Evolutionary conservation across 2,797 vertebrate species (phyloP), one percentile per base, ranked within the genome.

Genomic region (Chaenodraco wilsoni): DNA sequence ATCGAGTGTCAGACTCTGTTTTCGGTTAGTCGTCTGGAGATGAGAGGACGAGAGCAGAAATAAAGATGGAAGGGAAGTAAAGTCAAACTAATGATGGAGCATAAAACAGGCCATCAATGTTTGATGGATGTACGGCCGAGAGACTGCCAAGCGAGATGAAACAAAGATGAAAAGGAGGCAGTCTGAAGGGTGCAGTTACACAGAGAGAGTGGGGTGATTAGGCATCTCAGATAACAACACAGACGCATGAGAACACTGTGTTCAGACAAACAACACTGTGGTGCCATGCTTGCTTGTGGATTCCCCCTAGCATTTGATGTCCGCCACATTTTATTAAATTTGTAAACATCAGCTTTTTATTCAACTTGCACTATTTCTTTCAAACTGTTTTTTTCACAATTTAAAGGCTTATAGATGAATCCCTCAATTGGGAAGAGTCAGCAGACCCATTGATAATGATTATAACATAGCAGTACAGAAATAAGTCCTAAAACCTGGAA

Each of bases 51-150:
- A 2, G 40, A 64, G 48, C 13, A 21, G 68, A 77, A 37, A n/a
- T 48, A 74, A 79, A 75, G 79, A 85, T 44, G 37, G 71, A 79
- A 62, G 61, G 33, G 57, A 52, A 58, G 65, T 63, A 65, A 75
- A 84, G 81, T 69, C 67, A 77, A 81, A 81, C 74, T 84, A 86
- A 89, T 79, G 79, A 86, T 67, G 79, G 56, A 49, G 74, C 64
- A 59, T 79, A 71, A 82, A 84, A 72, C 77, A 67, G 50, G 58
- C 51, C 76, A 71, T 80, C 62, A 44, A 64, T 74, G 81, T 84
- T 87, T 87, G 84, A 86, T 87, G 85, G 86, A 69, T 75, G 79
- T 80, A 27, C 48, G 58, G 82, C 43, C n/a, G 46, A 65, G 71
- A 76, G 68, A 55, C 15, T 19, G 60, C 57, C 68, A 64, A 76